Evolutionary conservation across 2,888 invertebrate species (phyloP), one percentile per base, ranked within the genome.

Genomic region (Synergus umbraculus): DNA sequence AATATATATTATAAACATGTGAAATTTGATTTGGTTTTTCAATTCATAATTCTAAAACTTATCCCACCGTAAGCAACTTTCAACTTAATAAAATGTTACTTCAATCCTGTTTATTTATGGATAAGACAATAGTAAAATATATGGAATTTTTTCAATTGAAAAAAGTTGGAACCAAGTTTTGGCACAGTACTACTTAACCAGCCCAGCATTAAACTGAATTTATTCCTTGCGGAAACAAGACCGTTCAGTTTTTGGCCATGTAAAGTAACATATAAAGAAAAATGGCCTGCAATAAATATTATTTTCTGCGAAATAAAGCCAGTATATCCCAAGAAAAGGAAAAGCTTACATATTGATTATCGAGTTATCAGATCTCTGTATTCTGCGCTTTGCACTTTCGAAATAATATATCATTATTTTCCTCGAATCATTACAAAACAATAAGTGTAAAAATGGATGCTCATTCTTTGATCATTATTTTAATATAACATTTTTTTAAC

Each of bases 321-420:
- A n/a, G 37, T 73, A 54, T n/a, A 58, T 73, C 12, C 15, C 41
- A 73, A 73, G 22, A 41, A n/a, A 73, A 73, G 73, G 49, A 73
- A 73, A 73, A 73, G n/a, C 54, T 54, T n/a, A 29, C 7, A 54
- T 41, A 73, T 73, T 49, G 73, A 73, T 73, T 73, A 73, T 54
- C 54, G 54, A 73, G 29, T 41, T 54, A 41, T 69, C 49, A 54
- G 54, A 44, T 37, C 43, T 41, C 44, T 1, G n/a, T 69, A 69
- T 69, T 46, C 37, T 49, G 10, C 15, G 2, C 15, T 49, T 10
- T 18, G 3, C 37, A 0, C 37, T 37, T 37, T 37, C 37, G 37
- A 37, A 37, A 37, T 37, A 37, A 37, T 37, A 37, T 37, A 37
- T 37, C 5, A 37, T 37, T 37, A 37, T 37, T 37, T 37, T 37